Base-by-base conservation (phyloP, 64 coral and sea anemone species). In the Anthopleura sola region DNA sequence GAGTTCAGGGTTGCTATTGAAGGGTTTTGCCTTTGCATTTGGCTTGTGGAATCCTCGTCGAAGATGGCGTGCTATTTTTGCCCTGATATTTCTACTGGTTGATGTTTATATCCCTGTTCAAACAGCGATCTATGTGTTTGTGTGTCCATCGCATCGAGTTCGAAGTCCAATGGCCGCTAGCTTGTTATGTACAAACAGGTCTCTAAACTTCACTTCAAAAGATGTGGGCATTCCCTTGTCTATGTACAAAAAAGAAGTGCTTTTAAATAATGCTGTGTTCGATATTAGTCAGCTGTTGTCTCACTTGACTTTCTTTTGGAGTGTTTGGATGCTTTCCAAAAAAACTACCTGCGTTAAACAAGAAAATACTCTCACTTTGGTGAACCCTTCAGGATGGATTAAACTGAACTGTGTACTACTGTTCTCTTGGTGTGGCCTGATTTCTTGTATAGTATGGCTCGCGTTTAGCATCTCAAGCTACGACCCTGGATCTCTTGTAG, bases 31-130 rank as follows among this genome's bases (percentile, higher is more conserved):
- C 3, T 40, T 83, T 12, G n/a, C 83, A 78, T 87, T 86, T 20
- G 90, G 90, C 17, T 80, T 91, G 40, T 91, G 87, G 92, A 86
- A 86, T 32, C 83, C 87, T 69, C 66, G 88, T 31, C 87, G 77
- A 83, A 80, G 79, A 69, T 86, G 54, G 53, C 92, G 88, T 38
- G 60, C 60, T 49, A 28, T 86, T 68, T 83, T 94, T 85, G 78
- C 84, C 62, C 46, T 79, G 47, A 83, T 89, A 76, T 53, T 94
- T 15, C 48, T 94, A 28, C 47, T 86, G 8, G 26, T 86, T 39
- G 84, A 94, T 82, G 26, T 84, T 37, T 94, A 83, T 94, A 80
- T 36, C 77, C 20, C 86, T n/a, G 37, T 90, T 24, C 68, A 58
- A 39, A 47, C 84, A 81, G 81, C 85, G 2, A 51, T 78, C 34